Conservation (phyloP, 2,797 vertebrate species). For the Gymnopithys bicolor region DNA sequence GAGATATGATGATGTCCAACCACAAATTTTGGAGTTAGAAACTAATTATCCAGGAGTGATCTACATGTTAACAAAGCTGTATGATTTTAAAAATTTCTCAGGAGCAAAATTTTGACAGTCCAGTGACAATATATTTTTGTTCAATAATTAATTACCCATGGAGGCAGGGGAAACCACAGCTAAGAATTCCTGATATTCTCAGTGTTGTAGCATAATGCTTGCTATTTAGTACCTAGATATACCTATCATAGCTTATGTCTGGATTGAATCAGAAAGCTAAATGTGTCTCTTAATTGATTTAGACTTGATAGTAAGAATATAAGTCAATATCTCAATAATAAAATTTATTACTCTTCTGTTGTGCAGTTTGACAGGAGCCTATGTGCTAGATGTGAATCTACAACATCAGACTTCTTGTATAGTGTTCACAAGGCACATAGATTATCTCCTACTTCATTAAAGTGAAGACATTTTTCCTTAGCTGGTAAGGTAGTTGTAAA, state of each 20-base stretch:
- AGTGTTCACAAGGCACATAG: background rate
- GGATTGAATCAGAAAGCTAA: background rate
- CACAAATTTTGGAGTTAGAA: background rate
- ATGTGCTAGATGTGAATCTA: background rate
- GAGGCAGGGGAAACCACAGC: background rate
- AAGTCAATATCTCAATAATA: background rate
- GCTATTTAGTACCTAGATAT: background rate
- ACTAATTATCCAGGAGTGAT: background rate
- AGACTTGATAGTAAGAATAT: background rate
- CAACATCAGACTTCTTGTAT: background rate
- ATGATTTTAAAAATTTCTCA: background rate
- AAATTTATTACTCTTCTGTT: background rate
- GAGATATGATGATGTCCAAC: background rate
- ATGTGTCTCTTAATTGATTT: background rate
- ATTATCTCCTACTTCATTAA: too few relatives aligned
- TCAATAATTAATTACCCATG: background rate
- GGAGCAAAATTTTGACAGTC: background rate
- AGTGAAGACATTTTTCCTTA: background rate
- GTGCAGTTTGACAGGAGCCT: background rate
- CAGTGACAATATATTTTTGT: background rate
- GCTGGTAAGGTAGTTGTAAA: background rate
- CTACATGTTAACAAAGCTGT: background rate
- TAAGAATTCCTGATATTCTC: background rate
- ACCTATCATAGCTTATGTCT: background rate
- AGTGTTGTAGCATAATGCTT: background rate